These are phyloP conservation scores for Callosobruchus maculatus DNA, from an alignment of 2,888 invertebrate genomes.

Conservation along the genomic window DNA sequence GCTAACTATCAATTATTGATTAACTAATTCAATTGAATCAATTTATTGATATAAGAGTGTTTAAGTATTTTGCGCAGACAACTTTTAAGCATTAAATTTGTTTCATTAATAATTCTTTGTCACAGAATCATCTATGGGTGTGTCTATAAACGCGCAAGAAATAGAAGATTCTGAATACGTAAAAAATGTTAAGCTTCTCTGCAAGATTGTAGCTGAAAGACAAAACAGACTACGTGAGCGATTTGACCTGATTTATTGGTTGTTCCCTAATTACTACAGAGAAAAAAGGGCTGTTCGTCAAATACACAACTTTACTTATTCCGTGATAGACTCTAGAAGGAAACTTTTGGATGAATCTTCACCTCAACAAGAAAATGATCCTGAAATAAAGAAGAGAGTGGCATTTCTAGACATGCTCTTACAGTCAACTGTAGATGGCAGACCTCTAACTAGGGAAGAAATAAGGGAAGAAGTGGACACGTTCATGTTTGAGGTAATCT, in stretches of 20 bases:
- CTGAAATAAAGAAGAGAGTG: conserved; percentile 54
- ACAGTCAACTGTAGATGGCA: conserved; percentile 53
- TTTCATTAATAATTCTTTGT: background rate
- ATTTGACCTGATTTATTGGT: conserved; percentile 47
- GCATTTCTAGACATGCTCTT: conserved; percentile 67
- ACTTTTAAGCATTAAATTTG: background rate
- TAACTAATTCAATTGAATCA: no score
- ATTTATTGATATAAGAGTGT: background rate
- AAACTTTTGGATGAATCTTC: conserved; percentile 16
- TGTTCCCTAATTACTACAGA: conserved; percentile 57
- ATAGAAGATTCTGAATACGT: background rate
- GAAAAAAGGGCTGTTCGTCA: conserved; percentile 37
- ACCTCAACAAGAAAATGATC: conserved; percentile 5
- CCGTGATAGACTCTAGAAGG: conserved; percentile 1
- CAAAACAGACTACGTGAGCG: conserved; percentile 40
- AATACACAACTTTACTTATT: conserved; percentile 1
- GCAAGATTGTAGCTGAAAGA: conserved; percentile 1
- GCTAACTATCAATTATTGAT: no score
- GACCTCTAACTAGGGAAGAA: conserved; percentile 56
- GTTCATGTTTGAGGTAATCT: conserved; percentile 65
- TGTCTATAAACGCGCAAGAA: background rate
- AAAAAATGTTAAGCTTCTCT: background rate
- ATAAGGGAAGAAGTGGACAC: conserved; percentile 70
- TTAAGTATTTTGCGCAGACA: background rate
- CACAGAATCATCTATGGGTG: conserved; percentile 4